A percentile compares a stretch with the other conserved stretches of the same genome.
Conservation (phyloP, 2,113 vertebrate genomes). For the Chamaea fasciata region DNA sequence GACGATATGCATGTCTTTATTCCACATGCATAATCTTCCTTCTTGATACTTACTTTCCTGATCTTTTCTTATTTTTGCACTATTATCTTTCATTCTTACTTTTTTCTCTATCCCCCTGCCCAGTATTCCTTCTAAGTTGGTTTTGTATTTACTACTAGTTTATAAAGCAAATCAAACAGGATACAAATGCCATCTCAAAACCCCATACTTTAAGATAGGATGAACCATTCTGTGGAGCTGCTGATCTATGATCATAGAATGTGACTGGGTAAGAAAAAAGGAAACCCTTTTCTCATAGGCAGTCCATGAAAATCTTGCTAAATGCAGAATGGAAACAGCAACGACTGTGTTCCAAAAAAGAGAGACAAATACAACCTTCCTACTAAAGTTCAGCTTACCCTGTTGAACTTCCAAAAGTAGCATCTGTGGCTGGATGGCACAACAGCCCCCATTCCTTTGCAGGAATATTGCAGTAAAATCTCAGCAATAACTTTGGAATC, state of each 20-base stretch:
- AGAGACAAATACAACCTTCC: background rate
- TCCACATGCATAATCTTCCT: background rate
- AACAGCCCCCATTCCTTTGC: background rate
- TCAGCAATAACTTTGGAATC: background rate
- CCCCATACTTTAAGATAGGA: background rate
- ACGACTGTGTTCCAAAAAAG: background rate
- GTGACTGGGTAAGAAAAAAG: background rate
- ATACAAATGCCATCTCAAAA: background rate
- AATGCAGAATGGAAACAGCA: background rate
- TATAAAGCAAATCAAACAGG: background rate
- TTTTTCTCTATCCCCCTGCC: background rate
- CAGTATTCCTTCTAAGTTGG: background rate
- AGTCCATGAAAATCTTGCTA: background rate
- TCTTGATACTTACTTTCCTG: background rate
- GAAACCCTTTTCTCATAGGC: background rate
- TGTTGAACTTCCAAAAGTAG: background rate
- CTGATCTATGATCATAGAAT: background rate
- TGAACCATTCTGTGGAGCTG: background rate
- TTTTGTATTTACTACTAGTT: background rate
- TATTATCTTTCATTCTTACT: background rate
- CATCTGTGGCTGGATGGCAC: accelerated
- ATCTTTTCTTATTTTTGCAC: background rate
- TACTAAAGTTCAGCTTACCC: background rate
- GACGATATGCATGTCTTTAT: background rate
- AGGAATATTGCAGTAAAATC: background rate